Base-by-base conservation (phyloP, 2,113 vertebrate species). In the Tricholaema leucomelas region DNA sequence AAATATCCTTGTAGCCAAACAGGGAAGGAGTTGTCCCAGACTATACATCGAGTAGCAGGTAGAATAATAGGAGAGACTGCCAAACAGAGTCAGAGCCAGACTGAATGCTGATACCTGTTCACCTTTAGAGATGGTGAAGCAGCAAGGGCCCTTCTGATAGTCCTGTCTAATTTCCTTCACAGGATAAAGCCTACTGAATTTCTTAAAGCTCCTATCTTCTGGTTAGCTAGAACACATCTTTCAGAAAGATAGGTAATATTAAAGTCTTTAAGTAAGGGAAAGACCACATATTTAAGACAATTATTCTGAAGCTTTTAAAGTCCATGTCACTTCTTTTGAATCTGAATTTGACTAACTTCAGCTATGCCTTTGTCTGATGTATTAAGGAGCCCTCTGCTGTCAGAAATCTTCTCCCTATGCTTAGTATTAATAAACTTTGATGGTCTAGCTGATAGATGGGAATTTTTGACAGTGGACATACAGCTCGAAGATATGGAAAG, bases 321-420 rank as follows among this genome's bases (percentile, higher is more conserved):
- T 67, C 61, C 31, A 4, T 77, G 77, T 69, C 38, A 44, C 21
- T 79, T 82, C 36, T 71, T 80, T 60, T 38, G 33, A 74, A 66
- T 91, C 33, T 55, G 60, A 75, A 78, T 85, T 91, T 80, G 15
- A 60, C 55, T 73, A 74, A 80, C 23, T 77, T 85, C 30, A 87
- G 52, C 66, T 94, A 2, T 84, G 66, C 64, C 60, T 91, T 89
- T 89, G 91, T 91, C 84, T 92, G 72, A 85, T 93, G 92, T 94
- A 89, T 95, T 95, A 95, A 94, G 87, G 92, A 96, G 89, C 93
- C 95, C 91, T 95, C 95, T 96, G 25, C 93, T 96, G 96, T 94
- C 85, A 93, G 93, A 89, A 96, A 91, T 77, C 46, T 81, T 91
- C 74, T 96, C 89, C 93, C 91, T 9, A 1, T 83, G 48, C 33